phyloP scores from a whole-genome alignment of 2,113 vertebrate genomes.

The Vimba vimba region DNA sequence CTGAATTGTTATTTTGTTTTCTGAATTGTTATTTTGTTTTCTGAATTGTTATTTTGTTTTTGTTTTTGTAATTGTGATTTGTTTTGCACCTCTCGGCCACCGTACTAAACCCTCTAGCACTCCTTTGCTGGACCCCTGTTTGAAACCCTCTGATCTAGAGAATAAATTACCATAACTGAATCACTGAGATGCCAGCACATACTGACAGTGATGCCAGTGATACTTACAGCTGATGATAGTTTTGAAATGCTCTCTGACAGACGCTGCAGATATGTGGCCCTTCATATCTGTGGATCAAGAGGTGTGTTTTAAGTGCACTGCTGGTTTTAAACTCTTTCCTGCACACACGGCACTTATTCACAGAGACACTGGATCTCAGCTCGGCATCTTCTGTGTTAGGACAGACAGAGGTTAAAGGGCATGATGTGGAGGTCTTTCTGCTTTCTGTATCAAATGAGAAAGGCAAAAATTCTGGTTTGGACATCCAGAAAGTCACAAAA shows the following conservation, averaged over 20 bases:
- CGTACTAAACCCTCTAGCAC: neutral
- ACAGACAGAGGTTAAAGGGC: neutral
- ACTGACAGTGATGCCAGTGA: no score
- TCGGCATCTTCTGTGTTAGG: constrained; percentile 6
- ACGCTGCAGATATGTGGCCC: constrained; percentile 71
- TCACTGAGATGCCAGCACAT: neutral
- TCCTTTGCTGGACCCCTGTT: neutral
- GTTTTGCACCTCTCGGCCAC: no score
- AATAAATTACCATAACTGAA: neutral
- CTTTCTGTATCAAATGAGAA: neutral
- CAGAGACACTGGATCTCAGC: neutral
- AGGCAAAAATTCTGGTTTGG: neutral
- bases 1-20: no score
- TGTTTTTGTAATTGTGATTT: no score
- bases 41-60: no score
- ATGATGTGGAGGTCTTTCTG: neutral
- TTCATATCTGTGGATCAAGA: constrained; percentile 74
- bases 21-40: no score
- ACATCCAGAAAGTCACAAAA: neutral
- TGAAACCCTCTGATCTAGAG: neutral
- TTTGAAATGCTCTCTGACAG: constrained; percentile 78
- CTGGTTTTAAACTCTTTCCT: constrained; percentile 74
- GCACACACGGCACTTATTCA: constrained; percentile 70
- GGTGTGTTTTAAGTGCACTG: constrained; percentile 76
- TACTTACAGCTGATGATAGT: constrained; percentile 77